phyloP scores from a whole-genome alignment of 1,140 invertebrate genomes.

The Alviniconcha marisindica region DNA sequence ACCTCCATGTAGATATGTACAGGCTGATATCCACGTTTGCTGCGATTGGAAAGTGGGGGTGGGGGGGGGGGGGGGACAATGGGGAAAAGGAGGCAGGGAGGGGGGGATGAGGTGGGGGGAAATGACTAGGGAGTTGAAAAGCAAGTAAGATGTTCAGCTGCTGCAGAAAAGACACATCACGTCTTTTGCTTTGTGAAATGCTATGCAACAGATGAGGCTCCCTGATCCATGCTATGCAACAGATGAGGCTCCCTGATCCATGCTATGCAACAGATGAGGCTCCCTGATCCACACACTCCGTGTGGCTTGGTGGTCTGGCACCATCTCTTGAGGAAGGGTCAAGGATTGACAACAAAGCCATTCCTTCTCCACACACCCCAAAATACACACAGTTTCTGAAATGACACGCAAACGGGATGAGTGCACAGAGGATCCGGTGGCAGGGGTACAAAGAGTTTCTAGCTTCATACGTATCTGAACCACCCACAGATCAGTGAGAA shows the following conservation, averaged over 20 bases:
- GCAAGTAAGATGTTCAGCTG: no score
- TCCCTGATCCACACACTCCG: not conserved
- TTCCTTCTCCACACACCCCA: conserved; percentile 33
- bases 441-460: no score
- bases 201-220: not conserved
- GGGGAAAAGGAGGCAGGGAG: no score
- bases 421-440: no score
- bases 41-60: no score
- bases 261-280: not conserved
- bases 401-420: not conserved
- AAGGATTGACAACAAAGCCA: conserved; percentile 10
- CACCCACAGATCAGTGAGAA: no score
- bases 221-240: not conserved
- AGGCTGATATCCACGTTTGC: no score
- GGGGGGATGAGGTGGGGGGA: no score
- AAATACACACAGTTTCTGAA: conserved; percentile 5
- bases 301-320: not conserved
- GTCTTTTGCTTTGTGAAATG: not conserved
- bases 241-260: not conserved
- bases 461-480: no score
- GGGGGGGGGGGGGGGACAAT: no score
- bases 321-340: not conserved
- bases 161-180: not conserved
- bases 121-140: no score
- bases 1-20: not conserved